Evolutionary conservation across 30 jellyfish, hydroid and myxozoan genomes (phyloP).

Genomic region (Aurelia aurita complex sp. Pacific): DNA sequence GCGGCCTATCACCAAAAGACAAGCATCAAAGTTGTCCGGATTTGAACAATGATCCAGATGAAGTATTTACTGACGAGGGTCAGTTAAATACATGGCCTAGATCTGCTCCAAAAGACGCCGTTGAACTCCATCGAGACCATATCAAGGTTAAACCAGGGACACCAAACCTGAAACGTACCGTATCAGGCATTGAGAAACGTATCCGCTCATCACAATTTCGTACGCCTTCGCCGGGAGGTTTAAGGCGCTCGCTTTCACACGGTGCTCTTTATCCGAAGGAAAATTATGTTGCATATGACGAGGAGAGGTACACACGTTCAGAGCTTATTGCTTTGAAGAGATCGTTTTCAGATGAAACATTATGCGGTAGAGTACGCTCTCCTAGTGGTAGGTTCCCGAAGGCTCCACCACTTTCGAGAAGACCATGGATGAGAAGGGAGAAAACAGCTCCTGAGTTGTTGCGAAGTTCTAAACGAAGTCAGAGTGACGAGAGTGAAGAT

Average conservation of each 20-base stretch:
- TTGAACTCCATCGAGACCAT: not conserved
- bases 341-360: conserved; percentile 47
- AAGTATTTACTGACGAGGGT: not conserved
- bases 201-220: conserved; percentile 55
- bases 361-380: conserved; percentile 10
- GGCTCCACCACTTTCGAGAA: conserved; percentile 3
- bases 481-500: not conserved
- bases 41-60: conserved; percentile 20
- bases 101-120: conserved; percentile 19
- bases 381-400: conserved; percentile 11
- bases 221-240: conserved; percentile 39
- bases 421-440: conserved; percentile 50
- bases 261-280: conserved; percentile 65
- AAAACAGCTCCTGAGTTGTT: conserved; percentile 40
- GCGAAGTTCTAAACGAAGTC: conserved; percentile 2
- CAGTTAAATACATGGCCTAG: conserved; percentile 38
- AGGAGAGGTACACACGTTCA: not conserved
- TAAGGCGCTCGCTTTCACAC: conserved; percentile 35
- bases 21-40: conserved; percentile 40
- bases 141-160: not conserved
- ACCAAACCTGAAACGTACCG: conserved; percentile 23
- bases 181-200: conserved; percentile 65
- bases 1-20: conserved; percentile 6
- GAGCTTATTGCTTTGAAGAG: conserved; percentile 37
- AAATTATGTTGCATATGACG: conserved; percentile 56